phyloP scores from a whole-genome alignment of 2,888 invertebrate genomes.

The Diaperis boleti region DNA sequence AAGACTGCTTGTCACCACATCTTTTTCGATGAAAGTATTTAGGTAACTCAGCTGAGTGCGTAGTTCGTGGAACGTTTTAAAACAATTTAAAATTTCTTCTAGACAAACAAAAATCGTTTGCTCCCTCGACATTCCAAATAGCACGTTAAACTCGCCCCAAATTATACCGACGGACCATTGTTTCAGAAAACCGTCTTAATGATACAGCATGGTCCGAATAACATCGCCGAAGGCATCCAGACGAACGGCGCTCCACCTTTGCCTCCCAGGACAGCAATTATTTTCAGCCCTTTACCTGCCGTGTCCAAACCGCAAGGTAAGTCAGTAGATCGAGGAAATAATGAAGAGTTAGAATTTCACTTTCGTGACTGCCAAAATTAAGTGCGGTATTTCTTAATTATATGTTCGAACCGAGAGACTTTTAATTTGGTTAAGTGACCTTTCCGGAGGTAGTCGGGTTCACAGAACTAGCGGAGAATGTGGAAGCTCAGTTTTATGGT shows the following conservation, averaged over 20 bases:
- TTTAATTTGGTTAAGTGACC: conserved; percentile 5
- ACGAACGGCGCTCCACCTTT: conserved; percentile 54
- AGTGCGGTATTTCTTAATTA: conserved; percentile 14
- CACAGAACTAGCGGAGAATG: conserved; percentile 11
- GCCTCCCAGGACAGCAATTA: conserved; percentile 60
- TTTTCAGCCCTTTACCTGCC: conserved; percentile 57
- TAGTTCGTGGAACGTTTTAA: no score
- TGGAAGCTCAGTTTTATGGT: neutral
- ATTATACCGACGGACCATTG: no score
- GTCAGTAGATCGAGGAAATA: no score
- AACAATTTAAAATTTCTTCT: no score
- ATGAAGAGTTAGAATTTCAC: conserved; percentile 16
- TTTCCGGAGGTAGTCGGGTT: neutral
- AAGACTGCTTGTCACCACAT: no score
- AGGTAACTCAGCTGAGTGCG: no score
- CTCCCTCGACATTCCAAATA: no score
- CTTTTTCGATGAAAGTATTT: no score
- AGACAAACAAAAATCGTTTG: no score
- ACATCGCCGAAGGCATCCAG: conserved; percentile 30
- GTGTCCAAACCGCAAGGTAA: conserved; percentile 56
- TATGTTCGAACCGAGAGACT: neutral
- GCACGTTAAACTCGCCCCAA: no score
- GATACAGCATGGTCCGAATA: conserved; percentile 47
- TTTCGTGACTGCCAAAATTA: conserved; percentile 25
- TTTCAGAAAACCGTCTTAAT: conserved; percentile 55